Evolutionary conservation across 2,113 vertebrate species (phyloP), one percentile per base, ranked within the genome.

Genomic region (Cepphus grylle): DNA sequence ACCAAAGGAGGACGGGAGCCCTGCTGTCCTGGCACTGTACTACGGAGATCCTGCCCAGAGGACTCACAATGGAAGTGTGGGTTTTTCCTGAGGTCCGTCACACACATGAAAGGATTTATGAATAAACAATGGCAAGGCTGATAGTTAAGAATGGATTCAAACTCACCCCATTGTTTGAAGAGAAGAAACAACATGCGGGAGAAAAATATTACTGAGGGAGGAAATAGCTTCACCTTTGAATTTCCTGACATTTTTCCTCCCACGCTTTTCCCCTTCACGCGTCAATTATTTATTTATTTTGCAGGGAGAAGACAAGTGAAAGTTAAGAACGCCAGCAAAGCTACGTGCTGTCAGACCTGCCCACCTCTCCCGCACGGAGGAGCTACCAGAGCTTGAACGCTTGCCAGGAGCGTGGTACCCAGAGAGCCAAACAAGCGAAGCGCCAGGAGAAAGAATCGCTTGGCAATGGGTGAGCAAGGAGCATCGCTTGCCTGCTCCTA

Each of bases 181-280:
- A 97, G 94, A 94, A 96, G 95, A 97, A 97, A 97, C 40, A 96
- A 97, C 92, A 97, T 1, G 3, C 76, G 88, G 76, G 88, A 95
- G 86, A 95, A 97, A 96, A 89, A 88, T 90, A 52, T 95, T 96
- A 94, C 88, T 78, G 85, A 97, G 87, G 86, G 95, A 97, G 96
- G 95, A 98, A 98, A 96, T 96, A 97, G 94, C 96, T 94, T 98
- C 97, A 98, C 96, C 95, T 97, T 97, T 92, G 94, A 97, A 88
- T 97, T 98, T 98, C 97, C 98, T 98, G 96, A 96, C 96, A 97
- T 97, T 98, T 95, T 98, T 97, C 96, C 97, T 97, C 97, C 97
- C 97, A 97, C 92, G 79, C 92, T 96, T 98, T 97, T 96, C 90
- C 97, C 94, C 95, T 95, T 96, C 96, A 94, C 34, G 19, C n/a